phyloP scores from a whole-genome alignment of 2,888 invertebrate species.

The Eupithecia centaureata region DNA sequence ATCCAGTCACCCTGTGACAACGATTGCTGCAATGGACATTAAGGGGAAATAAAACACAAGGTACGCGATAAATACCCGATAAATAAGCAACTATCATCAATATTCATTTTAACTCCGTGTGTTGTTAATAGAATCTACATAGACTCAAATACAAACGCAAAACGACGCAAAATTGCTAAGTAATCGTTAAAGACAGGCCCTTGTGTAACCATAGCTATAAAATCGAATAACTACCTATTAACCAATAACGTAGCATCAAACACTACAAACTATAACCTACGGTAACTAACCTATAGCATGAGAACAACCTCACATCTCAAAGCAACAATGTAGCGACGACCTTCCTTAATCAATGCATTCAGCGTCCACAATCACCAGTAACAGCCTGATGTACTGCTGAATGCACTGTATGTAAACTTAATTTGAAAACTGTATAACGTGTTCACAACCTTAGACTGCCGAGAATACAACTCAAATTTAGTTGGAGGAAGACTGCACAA shows the following conservation, averaged over 20 bases:
- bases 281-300: constrained; percentile 8
- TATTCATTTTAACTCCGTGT: not conserved
- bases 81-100: no score
- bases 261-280: not conserved
- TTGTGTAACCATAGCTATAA: not conserved
- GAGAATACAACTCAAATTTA: constrained; percentile 14
- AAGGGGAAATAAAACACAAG: no score
- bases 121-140: no score
- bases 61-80: no score
- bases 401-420: constrained; percentile 50
- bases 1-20: no score
- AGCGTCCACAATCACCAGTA: constrained; percentile 74
- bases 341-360: constrained; percentile 74
- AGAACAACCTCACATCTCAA: constrained; percentile 24
- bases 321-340: constrained; percentile 59
- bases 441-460: not conserved
- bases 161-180: not conserved
- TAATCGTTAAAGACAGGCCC: not conserved
- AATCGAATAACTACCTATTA: not conserved
- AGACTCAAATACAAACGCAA: not conserved
- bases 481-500: constrained; percentile 16
- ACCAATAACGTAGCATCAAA: not conserved
- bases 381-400: constrained; percentile 71
- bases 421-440: constrained; percentile 20
- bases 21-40: no score